Percentiles rank a stretch among this genome's conserved stretches.
Conservation (phyloP, 2,113 vertebrate species). For the Atractosteus spatula region DNA sequence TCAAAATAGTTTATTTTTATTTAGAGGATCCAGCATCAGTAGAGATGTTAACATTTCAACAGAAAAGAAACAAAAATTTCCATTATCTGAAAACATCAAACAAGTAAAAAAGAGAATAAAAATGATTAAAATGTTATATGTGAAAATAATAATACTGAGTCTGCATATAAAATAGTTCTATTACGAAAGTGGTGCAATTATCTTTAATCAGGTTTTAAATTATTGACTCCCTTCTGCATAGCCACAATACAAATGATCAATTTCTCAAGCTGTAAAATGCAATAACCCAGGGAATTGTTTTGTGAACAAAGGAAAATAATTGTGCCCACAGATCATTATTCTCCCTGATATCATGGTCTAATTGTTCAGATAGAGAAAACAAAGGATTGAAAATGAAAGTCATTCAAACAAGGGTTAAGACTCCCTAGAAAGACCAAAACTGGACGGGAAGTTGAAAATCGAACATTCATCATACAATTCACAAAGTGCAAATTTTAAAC, state of each 20-base stretch:
- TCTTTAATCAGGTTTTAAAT: slow-evolving; percentile 65
- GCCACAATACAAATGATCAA: slow-evolving; percentile 66
- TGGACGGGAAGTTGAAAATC: no score
- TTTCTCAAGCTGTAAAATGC: slow-evolving; percentile 59
- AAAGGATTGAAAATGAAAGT: slow-evolving; percentile 10
- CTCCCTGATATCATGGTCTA: slow-evolving; percentile 56
- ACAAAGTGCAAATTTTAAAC: no score
- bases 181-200: slow-evolving; percentile 56
- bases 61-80: no score
- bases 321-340: slow-evolving; percentile 59
- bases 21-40: no score
- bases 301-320: slow-evolving; percentile 65
- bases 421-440: no score
- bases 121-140: slow-evolving; percentile 51
- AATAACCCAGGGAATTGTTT: slow-evolving; percentile 64
- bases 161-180: slow-evolving; percentile 49
- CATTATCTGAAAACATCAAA: no score
- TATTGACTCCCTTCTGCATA: slow-evolving; percentile 63
- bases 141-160: slow-evolving; percentile 45
- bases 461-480: no score
- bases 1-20: no score
- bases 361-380: slow-evolving; percentile 36
- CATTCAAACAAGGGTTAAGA: no score
- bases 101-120: slow-evolving; percentile 29
- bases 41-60: no score